A percentile compares a stretch with the other conserved stretches of the same genome.
These are phyloP conservation scores for Apoderus coryli DNA, from an alignment of 2,888 invertebrate genomes.

Conservation along the genomic window DNA sequence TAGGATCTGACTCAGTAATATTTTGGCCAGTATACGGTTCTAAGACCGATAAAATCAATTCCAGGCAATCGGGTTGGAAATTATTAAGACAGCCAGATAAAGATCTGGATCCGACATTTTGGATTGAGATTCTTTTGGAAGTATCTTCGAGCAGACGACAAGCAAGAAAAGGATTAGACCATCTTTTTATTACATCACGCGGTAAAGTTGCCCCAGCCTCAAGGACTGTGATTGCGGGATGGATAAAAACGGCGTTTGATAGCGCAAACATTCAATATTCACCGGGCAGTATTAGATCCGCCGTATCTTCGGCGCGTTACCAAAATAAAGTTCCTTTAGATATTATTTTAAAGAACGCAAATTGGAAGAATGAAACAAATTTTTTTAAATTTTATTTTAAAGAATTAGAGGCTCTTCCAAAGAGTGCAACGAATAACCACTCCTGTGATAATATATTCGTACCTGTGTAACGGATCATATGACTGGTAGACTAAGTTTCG, in stretches of 20 bases:
- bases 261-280: conserved; percentile 11
- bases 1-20: too few relatives aligned
- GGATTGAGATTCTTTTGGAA: conserved; percentile 8
- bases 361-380: too few relatives aligned
- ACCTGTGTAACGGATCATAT: too few relatives aligned
- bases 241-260: conserved; percentile 12
- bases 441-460: too few relatives aligned
- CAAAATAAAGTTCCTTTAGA: conserved; percentile 12
- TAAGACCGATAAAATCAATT: conserved; percentile 14
- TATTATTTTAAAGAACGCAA: conserved; percentile 10
- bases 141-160: conserved; percentile 7
- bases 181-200: conserved; percentile 9
- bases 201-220: conserved; percentile 10
- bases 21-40: too few relatives aligned
- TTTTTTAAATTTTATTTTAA: conserved; percentile 10
- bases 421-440: too few relatives aligned
- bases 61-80: conserved; percentile 13
- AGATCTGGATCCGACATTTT: conserved; percentile 13
- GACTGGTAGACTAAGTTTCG: too few relatives aligned
- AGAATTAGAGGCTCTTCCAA: too few relatives aligned
- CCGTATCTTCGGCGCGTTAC: conserved; percentile 12
- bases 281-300: conserved; percentile 14
- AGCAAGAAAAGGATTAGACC: conserved; percentile 3
- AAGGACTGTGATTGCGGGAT: conserved; percentile 11
- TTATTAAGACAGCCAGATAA: conserved; percentile 6